These are phyloP conservation scores for Notodonta dromedarius DNA, from an alignment of 2,888 invertebrate species.

Conservation along the genomic window DNA sequence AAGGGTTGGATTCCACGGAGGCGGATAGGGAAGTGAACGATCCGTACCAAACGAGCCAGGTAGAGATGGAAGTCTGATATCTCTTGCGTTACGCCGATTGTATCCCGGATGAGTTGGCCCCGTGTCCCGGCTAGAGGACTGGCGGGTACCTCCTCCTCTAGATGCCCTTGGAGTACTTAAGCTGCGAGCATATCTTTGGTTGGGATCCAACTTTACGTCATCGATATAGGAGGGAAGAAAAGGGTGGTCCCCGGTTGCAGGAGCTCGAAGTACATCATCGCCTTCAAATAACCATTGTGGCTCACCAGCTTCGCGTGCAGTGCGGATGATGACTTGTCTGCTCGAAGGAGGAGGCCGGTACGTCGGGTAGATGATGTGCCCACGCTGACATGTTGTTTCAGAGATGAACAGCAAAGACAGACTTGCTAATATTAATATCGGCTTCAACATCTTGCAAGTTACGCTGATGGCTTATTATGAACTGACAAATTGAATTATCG, in stretches of 20 bases:
- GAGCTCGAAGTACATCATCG: slow-evolving; percentile 36
- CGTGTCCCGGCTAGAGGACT: slow-evolving; percentile 44
- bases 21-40: not conserved
- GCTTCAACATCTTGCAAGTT: slow-evolving; percentile 9
- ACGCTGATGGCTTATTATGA: not conserved
- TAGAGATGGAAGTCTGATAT: slow-evolving; percentile 17
- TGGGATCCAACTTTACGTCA: slow-evolving; percentile 43
- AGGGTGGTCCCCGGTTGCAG: slow-evolving; percentile 41
- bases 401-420: slow-evolving; percentile 33
- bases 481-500: slow-evolving; percentile 3
- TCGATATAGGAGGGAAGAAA: slow-evolving; percentile 41
- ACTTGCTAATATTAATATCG: slow-evolving; percentile 19
- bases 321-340: slow-evolving; percentile 32
- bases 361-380: slow-evolving; percentile 38
- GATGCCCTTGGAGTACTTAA: slow-evolving; percentile 38
- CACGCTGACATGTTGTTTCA: slow-evolving; percentile 39
- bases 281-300: slow-evolving; percentile 31
- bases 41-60: slow-evolving; percentile 10
- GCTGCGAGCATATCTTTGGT: slow-evolving; percentile 28
- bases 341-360: slow-evolving; percentile 36
- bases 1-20: slow-evolving; percentile 9
- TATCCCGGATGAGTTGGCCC: slow-evolving; percentile 56
- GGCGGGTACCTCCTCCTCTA: slow-evolving; percentile 42
- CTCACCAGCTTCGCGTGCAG: slow-evolving; percentile 34
- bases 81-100: slow-evolving; percentile 53